These are phyloP conservation scores for Diadegma fenestrale DNA, from an alignment of 2,888 invertebrate genomes.

Conservation along the genomic window DNA sequence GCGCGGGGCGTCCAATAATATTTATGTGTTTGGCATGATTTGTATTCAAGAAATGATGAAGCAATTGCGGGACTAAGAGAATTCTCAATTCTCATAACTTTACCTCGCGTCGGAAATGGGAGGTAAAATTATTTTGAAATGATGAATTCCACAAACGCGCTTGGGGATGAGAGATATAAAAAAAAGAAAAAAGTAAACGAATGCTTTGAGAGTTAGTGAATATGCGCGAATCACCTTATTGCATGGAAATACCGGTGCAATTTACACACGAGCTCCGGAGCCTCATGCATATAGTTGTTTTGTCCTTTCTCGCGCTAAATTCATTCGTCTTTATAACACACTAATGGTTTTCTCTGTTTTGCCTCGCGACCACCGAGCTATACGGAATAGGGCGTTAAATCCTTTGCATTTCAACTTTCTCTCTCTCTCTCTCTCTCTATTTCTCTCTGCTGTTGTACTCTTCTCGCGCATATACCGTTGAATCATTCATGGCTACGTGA, in stretches of 20 bases:
- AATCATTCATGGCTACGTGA: conserved; percentile 75
- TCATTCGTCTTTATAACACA: conserved; percentile 73
- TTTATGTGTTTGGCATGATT: background rate
- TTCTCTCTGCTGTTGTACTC: background rate
- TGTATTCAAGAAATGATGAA: background rate
- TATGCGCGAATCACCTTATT: background rate
- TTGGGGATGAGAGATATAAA: background rate
- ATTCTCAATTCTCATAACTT: no score
- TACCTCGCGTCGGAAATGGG: background rate
- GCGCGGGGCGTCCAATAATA: background rate
- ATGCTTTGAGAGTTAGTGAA: background rate
- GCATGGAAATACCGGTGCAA: conserved; percentile 1
- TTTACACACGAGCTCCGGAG: background rate
- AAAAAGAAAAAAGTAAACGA: background rate
- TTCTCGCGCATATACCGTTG: conserved; percentile 65
- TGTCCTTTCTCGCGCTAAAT: conserved; percentile 70
- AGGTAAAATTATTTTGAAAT: background rate
- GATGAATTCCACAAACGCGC: background rate
- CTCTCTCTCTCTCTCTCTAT: conserved; percentile 8
- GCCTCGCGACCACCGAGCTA: conserved; percentile 56
- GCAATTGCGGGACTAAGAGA: background rate
- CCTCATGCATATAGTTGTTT: conserved; percentile 37
- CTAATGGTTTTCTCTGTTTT: conserved; percentile 73
- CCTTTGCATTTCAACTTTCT: conserved; percentile 13
- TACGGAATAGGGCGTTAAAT: conserved; percentile 26